Base-by-base conservation (phyloP, 2,888 invertebrate genomes). In the Amitus sp. region DNA sequence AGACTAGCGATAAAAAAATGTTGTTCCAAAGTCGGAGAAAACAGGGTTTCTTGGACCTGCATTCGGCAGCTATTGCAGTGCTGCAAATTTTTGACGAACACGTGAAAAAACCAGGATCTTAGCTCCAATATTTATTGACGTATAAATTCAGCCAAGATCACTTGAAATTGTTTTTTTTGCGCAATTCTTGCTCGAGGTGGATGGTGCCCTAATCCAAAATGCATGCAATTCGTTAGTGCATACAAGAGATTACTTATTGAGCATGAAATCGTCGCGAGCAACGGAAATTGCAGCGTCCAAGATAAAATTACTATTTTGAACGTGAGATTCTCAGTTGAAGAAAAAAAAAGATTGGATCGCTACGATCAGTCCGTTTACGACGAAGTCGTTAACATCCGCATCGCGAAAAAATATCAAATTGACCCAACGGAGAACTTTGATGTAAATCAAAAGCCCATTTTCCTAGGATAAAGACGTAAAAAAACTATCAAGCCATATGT, bases 91-190 rank as follows among this genome's bases (percentile, higher is more conserved):
- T 10, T 12, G 33, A 33, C n/a, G 33, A 33, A 10, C 10, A 33
- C 12, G 33, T 33, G 4, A 33, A 33, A 33, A 6, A 3, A 23
- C 4, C 3, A 7, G 23, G 7, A 5, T 23, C 23, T 3, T 7
- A 23, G 7, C 7, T 58, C 28, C 49, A 50, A 18, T 56, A 56
- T 45, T 45, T 56, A 28, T 47, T 57, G n/a, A 28, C 57, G 2
- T 48, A 59, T 15, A 52, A 59, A 13, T 28, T 39, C 27, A 47
- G 42, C 18, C 50, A 58, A 15, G 53, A 58, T 15, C 50, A 57
- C 12, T 46, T 57, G 19, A 46, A 55, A 13, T 13, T 57, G n/a
- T 34, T 48, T 65, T 34, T 48, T 48, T 20, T 43, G 50, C 28
- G 50, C 43, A 1, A 42, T 50, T 5, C 9, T 40, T 12, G 6